These are phyloP conservation scores for Drosophila kepulauana DNA, from an alignment of 1,140 invertebrate genomes.

Conservation along the genomic window DNA sequence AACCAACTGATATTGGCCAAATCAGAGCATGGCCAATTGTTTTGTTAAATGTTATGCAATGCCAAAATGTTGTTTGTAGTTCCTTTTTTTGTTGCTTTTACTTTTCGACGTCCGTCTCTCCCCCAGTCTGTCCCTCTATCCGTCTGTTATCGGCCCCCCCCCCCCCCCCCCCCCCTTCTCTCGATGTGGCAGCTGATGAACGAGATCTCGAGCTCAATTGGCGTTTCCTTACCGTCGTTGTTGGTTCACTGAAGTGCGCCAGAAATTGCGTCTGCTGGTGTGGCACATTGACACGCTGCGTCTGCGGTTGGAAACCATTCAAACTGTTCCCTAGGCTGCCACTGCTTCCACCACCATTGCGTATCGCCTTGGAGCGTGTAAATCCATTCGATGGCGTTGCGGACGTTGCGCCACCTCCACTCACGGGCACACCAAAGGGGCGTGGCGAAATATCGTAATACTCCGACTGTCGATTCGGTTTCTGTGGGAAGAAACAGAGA, in stretches of 20 bases:
- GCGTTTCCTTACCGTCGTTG: conserved; percentile 59
- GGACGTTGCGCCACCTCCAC: conserved; percentile 35
- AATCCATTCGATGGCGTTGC: conserved; percentile 54
- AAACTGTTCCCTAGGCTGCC: conserved; percentile 62
- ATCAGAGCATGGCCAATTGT: conserved; percentile 81
- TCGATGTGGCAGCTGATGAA: conserved; percentile 11
- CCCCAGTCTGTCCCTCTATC: conserved; percentile 23
- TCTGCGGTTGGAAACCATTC: conserved; percentile 61
- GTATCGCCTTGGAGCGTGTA: conserved; percentile 78
- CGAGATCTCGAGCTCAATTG: conserved; percentile 35
- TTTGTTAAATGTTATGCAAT: conserved; percentile 75
- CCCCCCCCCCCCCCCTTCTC: conserved; percentile 5
- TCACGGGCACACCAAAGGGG: conserved; percentile 72
- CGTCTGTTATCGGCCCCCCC: conserved; percentile 22
- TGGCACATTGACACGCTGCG: conserved; percentile 71
- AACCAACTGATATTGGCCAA: conserved; percentile 69
- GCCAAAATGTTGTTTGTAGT: conserved; percentile 42
- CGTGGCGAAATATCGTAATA: conserved; percentile 84
- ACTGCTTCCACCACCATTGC: conserved; percentile 49
- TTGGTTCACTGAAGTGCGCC: conserved; percentile 73
- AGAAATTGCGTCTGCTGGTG: conserved; percentile 82
- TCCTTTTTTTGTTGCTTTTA: conserved; percentile 62
- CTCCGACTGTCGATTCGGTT: conserved; percentile 78
- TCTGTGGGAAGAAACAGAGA: conserved; percentile 51
- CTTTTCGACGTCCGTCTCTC: conserved; percentile 47